Base-by-base conservation (phyloP, 2,797 vertebrate genomes). In the Geotrypetes seraphini region DNA sequence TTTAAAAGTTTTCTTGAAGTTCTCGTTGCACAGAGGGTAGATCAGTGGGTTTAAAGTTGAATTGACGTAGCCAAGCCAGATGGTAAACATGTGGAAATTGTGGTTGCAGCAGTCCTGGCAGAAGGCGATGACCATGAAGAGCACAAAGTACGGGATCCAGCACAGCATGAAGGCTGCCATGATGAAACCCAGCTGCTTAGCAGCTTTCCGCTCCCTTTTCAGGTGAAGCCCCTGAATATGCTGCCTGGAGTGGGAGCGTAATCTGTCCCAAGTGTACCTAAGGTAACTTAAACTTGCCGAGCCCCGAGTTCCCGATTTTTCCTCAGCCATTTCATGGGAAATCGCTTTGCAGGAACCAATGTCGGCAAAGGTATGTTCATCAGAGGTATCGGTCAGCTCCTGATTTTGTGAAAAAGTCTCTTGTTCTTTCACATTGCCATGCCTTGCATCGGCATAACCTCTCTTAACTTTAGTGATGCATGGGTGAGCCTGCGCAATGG, bases 31-130 rank as follows among this genome's bases (percentile, higher is more conserved):
- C 21, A 99, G 71, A 1, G 95, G 92, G 21, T 97, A 99, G 33
- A 99, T 93, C 42, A 97, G 89, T 1, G 95, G 95, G 29, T 97
- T 96, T 12, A 99, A 56, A 1, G 93, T 93, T 28, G 95, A 99
- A 73, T 99, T 99, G 38, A 99, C 66, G 44, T 97, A 99, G 16
- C 95, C 95, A 0, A 99, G 75, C 95, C 95, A 99, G 52, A 96
- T 90, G 11, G 95, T 96, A 63, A 88, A 82, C 88, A 84, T 97
- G 51, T 90, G 90, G 11, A 91, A 66, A 1, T 74, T 53, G 18
- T 90, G 82, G 22, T 71, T 79, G 5, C 85, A 65, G 3, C 82
- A 89, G 18, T 59, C 63, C 45, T 57, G 63, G 22, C 87, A 92
- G 68, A 89, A 87, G 1, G 90, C 92, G 56, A 85, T 81, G 36